Base-by-base conservation (phyloP, 2,113 vertebrate species). In the Panthera leo region DNA sequence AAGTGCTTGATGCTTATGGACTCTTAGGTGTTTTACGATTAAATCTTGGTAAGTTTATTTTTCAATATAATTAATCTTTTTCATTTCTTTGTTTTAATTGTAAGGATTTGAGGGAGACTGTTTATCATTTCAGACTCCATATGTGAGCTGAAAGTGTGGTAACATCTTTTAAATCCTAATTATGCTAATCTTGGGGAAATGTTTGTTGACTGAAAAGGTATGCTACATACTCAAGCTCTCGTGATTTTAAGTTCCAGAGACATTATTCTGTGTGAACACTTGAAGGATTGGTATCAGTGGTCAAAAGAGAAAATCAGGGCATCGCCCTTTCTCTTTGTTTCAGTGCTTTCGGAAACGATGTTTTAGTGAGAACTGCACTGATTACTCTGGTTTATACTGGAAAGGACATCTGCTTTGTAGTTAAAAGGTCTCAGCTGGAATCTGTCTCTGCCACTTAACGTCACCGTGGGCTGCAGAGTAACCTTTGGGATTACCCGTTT, bases 1-100 rank as follows among this genome's bases (percentile, higher is more conserved):
- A 99, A 98, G 99, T 99, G 94, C 98, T 99, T 97, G 99, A 99
- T 98, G 99, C 99, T 0, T 99, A 99, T 96, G 99, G 99, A 48
- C 99, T 99, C 86, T 96, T 99, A 92, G 99, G 99, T 13, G 99
- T 99, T 88, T 99, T 99, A 85, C 99, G 99, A 36, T 98, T 99
- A 90, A 99, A 99, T 96, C 99, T 99, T 4, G 99, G 99, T 99
- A 98, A 99, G 99, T 99, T 71, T 65, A 25, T 95, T 68, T 9
- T 5, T 15, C 23, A 21, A 0, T 70, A 65, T 82, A 75, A 29
- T 95, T 53, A 2, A 58, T 71, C 16, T 23, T 82, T 76, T 91
- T 51, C 73, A 15, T 7, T 91, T 97, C 93, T 94, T 85, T 86
- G 95, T 80, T 95, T 12, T 94, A 86, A 76, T 76, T 88, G 29